Evolutionary conservation across 2,113 vertebrate genomes (phyloP).

Genomic region (Gallinago jamesoni): DNA sequence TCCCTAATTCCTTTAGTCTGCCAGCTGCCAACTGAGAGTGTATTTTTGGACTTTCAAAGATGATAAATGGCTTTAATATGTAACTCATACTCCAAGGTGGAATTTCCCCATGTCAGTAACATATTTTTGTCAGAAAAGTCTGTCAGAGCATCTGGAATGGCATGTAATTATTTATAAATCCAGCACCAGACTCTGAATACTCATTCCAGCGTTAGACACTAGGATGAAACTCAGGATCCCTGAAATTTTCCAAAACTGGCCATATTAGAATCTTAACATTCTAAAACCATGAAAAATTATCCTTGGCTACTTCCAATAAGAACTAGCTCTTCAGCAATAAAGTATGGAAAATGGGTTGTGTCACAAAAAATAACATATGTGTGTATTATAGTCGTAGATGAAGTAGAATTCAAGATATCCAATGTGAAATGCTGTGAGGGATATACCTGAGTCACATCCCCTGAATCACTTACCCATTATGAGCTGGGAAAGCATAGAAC

Average conservation of each 20-base stretch:
- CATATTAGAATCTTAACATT: not conserved
- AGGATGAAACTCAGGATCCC: not conserved
- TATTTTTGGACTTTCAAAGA: not conserved
- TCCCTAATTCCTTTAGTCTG: not conserved
- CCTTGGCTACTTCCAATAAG: not conserved
- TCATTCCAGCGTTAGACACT: not conserved
- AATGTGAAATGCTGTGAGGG: not conserved
- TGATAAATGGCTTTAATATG: constrained; percentile 32
- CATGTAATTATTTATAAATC: not conserved
- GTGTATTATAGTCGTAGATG: not conserved
- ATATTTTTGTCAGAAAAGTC: not conserved
- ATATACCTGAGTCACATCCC: not conserved
- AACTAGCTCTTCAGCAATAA: not conserved
- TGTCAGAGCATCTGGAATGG: not conserved
- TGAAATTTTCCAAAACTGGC: not conserved
- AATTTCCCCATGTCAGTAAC: not conserved
- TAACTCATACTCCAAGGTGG: not conserved
- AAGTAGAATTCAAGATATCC: not conserved
- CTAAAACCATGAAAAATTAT: not conserved
- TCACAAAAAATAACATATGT: not conserved
- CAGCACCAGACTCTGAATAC: not conserved
- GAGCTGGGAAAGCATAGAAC: not conserved
- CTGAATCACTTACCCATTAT: not conserved
- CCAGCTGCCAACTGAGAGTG: not conserved
- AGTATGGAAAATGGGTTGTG: not conserved